Base-by-base conservation (phyloP, 1,140 invertebrate genomes). In the Streblospio benedicti region DNA sequence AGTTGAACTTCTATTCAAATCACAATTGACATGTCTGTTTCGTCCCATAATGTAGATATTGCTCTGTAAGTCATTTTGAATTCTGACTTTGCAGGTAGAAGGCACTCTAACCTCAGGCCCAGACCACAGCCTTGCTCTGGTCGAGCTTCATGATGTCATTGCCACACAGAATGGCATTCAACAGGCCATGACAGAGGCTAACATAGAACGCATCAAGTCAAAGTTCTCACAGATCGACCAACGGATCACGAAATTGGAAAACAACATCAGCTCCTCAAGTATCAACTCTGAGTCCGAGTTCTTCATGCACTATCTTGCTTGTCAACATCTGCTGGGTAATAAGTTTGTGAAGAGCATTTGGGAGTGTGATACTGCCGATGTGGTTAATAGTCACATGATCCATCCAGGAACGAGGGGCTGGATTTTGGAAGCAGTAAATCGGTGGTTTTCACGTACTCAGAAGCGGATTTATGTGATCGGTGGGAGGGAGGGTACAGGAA, bases 381-480 rank as follows among this genome's bases (percentile, higher is more conserved):
- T 38, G 18, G 30, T 56, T 20, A 41, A 41, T 38, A 20, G 20
- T 25, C 53, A 56, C 53, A 43, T 56, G 31, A 56, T 56, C 32
- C 53, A 56, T 31, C 53, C 53, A 23, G 53, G 53, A 32, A 56
- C 53, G 4, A 18, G 53, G 18, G 53, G 16, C 33, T 56, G 53
- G 53, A 18, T 56, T 18, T 20, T 56, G 23, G 53, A 56, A 23
- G 32, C 33, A 3, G n/a, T 56, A 20, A 18, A 35, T 18, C 32
- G 18, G 2, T 56, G 53, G 53, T 31, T 56, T 16, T 1, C 2
- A 4, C 12, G 12, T 23, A 28, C 23, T 38, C 20, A 56, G n/a
- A 56, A 56, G 20, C 38, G 38, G 23, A 20, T 56, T 18, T 38
- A 41, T 38, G 31, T 56, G 0, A 23, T 38, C 31, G 12, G 18